Evolutionary conservation across 2,888 invertebrate species (phyloP).

Genomic region (Andrena trimmerana): DNA sequence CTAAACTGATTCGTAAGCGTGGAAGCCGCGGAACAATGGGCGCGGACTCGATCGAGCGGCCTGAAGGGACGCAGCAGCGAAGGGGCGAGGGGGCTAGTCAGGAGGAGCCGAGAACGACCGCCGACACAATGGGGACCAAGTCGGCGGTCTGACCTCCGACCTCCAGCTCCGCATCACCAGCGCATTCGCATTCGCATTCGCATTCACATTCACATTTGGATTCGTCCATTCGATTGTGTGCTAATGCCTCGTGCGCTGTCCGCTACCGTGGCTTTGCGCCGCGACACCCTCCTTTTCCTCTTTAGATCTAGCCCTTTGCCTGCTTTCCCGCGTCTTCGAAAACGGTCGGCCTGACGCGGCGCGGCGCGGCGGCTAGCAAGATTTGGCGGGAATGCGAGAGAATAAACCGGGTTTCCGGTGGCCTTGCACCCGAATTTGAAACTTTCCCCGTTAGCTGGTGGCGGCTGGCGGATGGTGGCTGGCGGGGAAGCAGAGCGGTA

Average conservation of each 20-base stretch:
- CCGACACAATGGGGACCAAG: constrained; percentile 84
- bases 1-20: constrained; percentile 82
- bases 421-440: constrained; percentile 84
- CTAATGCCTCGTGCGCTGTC: constrained; percentile 79
- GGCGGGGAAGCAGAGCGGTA: constrained; percentile 58
- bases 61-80: not conserved
- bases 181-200: constrained; percentile 80
- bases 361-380: not conserved
- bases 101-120: constrained; percentile 78
- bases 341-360: not conserved
- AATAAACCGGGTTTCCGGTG: constrained; percentile 77
- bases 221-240: constrained; percentile 84
- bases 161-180: constrained; percentile 75
- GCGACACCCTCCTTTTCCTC: constrained; percentile 42
- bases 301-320: constrained; percentile 9
- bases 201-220: constrained; percentile 80
- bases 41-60: constrained; percentile 68
- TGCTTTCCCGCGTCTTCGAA: constrained; percentile 4
- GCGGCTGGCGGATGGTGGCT: constrained; percentile 6
- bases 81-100: constrained; percentile 53
- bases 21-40: constrained; percentile 83
- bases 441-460: constrained; percentile 81
- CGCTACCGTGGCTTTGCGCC: constrained; percentile 73
- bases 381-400: constrained; percentile 43
- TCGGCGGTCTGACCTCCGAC: constrained; percentile 84